These are phyloP conservation scores for Pinctada fucata DNA, from an alignment of 2,888 invertebrate genomes.

Conservation along the genomic window DNA sequence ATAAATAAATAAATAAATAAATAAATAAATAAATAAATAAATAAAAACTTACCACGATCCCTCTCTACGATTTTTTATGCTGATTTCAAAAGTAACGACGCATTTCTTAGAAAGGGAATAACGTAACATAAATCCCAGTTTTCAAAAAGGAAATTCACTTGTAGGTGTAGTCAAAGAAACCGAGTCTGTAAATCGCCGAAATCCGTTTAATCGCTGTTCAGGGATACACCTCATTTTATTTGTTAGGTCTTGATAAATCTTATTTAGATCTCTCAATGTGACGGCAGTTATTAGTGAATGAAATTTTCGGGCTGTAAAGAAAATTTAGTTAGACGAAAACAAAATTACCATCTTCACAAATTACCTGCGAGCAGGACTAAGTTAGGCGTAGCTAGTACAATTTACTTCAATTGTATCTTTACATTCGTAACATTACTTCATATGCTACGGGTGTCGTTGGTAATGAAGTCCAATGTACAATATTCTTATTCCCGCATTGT, in stretches of 20 bases:
- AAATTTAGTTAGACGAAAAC: conserved; percentile 60
- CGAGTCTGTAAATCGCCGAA: too few species aligned
- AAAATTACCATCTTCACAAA: conserved; percentile 58
- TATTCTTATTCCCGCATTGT: conserved; percentile 47
- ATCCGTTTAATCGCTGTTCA: too few species aligned
- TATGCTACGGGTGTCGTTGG: conserved; percentile 43
- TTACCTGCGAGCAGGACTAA: conserved; percentile 34
- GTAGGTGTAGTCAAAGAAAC: too few species aligned
- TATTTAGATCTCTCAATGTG: conserved; percentile 47
- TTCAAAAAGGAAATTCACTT: too few species aligned
- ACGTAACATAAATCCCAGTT: too few species aligned
- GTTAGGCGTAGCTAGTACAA: conserved; percentile 16
- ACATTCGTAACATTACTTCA: conserved; percentile 38
- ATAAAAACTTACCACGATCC: too few species aligned
- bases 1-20: too few species aligned
- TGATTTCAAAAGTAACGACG: too few species aligned
- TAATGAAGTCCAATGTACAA: conserved; percentile 44
- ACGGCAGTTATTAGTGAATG: conserved; percentile 27
- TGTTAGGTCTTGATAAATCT: conserved; percentile 50
- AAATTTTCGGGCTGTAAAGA: conserved; percentile 42
- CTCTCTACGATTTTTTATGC: too few species aligned
- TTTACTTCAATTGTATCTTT: conserved; percentile 36
- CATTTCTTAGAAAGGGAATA: too few species aligned
- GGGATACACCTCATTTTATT: too few species aligned
- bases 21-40: too few species aligned